Conservation (phyloP, 2,113 vertebrate species). For the Poeciliopsis turrubarensis region DNA sequence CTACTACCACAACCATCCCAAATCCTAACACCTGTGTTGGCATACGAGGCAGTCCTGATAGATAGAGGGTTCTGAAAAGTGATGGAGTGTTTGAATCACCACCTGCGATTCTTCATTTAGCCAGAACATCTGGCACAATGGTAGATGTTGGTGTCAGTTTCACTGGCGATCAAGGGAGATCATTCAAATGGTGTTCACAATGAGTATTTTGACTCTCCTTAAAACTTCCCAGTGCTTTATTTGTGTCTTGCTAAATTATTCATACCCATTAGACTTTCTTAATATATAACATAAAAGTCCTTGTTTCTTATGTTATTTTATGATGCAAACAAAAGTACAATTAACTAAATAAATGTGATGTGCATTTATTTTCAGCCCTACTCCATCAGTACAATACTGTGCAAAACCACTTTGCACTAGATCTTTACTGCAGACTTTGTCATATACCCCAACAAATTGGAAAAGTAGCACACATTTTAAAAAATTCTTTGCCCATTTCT, state of each 20-base stretch:
- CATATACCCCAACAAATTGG: too few species aligned
- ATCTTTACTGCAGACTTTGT: too few species aligned
- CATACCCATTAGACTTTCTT: neutral
- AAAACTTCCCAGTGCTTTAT: too few species aligned
- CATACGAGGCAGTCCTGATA: slow-evolving; percentile 60
- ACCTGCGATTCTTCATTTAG: slow-evolving; percentile 63
- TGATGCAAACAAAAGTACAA: neutral
- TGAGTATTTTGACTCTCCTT: slow-evolving; percentile 12
- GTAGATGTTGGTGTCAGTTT: slow-evolving; percentile 19
- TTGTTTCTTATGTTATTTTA: neutral
- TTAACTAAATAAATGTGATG: neutral
- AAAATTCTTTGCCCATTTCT: too few species aligned
- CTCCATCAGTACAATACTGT: too few species aligned
- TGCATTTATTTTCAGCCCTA: neutral
- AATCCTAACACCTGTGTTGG: slow-evolving; percentile 44
- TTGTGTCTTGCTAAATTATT: too few species aligned
- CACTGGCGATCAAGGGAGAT: neutral
- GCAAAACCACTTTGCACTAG: too few species aligned
- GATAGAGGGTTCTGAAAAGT: slow-evolving; percentile 29
- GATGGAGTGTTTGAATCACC: slow-evolving; percentile 60
- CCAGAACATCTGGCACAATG: slow-evolving; percentile 32
- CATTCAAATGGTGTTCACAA: slow-evolving; percentile 23
- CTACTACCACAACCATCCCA: neutral
- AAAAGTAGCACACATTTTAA: too few species aligned
- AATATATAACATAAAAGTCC: neutral